Base-by-base conservation (phyloP, 1,140 invertebrate genomes). In the Tribolium madens region DNA sequence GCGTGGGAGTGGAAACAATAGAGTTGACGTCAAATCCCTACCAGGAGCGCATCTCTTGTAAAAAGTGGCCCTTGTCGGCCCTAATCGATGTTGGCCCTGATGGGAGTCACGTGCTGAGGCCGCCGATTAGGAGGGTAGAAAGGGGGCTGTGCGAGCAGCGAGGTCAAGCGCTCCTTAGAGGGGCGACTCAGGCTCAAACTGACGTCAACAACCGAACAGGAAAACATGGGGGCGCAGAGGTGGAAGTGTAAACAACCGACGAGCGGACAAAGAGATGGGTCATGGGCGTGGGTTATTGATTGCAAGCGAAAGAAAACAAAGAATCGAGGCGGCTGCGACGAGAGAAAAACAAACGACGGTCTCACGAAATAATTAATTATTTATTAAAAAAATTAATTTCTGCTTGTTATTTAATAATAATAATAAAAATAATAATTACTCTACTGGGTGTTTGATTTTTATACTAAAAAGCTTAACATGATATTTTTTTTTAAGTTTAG, bases 191-290 rank as follows among this genome's bases (percentile, higher is more conserved):
- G 76, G 70, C 53, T 73, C 75, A 48, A 80, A 79, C 73, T 81
- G 80, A 80, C 80, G 80, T 81, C 80, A 81, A 81, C 80, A 81
- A 77, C 78, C 48, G 50, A 81, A 47, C 80, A 81, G 80, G 80
- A 77, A 26, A 9, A 7, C 75, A 81, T 75, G 71, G 7, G 5
- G 2, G 21, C 3, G 36, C 60, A 69, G 68, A 80, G 73, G 53
- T 52, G 21, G 18, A 17, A 72, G 74, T 50, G 76, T 78, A 79
- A 81, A 79, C 78, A 78, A 79, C 73, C 7, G 21, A 46, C 33
- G 46, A 26, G 3, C 21, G 12, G 14, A n/a, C 31, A 10, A 15
- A 15, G 17, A 17, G 18, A 26, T 26, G 21, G 21, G 21, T 26
- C 21, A 26, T 26, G 21, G 21, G 21, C 21, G 18, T 3, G 18